phyloP scores from a whole-genome alignment of 1,140 invertebrate genomes.

The Heliconius congener region DNA sequence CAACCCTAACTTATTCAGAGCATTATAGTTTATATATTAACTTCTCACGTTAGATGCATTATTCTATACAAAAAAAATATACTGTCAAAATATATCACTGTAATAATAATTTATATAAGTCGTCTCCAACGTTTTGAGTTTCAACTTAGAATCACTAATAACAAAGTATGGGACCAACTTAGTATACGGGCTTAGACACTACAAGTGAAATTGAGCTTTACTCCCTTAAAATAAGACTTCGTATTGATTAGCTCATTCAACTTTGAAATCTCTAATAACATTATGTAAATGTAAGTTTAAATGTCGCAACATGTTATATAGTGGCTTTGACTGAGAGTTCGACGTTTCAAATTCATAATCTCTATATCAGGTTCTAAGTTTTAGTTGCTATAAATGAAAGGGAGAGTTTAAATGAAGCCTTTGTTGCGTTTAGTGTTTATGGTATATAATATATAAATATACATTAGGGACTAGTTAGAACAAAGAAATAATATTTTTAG shows the following conservation, averaged over 20 bases:
- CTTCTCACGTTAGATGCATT: too few relatives aligned
- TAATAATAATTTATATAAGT: conserved; percentile 7
- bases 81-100: not conserved
- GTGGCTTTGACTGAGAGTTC: not conserved
- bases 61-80: not conserved
- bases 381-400: not conserved
- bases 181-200: conserved; percentile 2
- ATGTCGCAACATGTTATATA: conserved; percentile 20
- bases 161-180: conserved; percentile 38
- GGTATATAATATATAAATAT: not conserved
- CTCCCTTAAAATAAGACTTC: not conserved
- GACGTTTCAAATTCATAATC: conserved; percentile 14
- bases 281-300: conserved; percentile 21
- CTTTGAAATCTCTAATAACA: conserved; percentile 1
- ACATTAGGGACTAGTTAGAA: too few relatives aligned
- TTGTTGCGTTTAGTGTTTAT: not conserved
- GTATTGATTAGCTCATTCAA: not conserved
- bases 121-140: conserved; percentile 5
- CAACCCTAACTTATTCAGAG: too few relatives aligned
- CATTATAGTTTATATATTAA: too few relatives aligned
- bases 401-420: not conserved
- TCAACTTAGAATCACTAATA: conserved; percentile 38
- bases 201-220: not conserved
- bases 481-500: too few relatives aligned
- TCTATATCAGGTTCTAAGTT: not conserved